A percentile compares a stretch with the other conserved stretches of the same genome.
phyloP scores from a whole-genome alignment of 2,113 vertebrate genomes.

The Hippoglossus stenolepis region DNA sequence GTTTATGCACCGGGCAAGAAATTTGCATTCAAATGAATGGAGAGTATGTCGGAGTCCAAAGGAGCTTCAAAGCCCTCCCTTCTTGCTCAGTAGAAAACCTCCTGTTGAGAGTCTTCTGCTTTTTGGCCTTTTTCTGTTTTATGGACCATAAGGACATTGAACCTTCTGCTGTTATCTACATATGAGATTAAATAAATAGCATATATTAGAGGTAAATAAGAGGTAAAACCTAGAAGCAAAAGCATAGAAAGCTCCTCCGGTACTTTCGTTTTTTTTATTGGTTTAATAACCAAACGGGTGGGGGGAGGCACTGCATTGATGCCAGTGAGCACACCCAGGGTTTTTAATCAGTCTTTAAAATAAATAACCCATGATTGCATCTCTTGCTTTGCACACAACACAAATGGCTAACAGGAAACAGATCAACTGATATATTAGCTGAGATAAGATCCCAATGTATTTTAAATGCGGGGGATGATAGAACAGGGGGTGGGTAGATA shows the following conservation, averaged over 20 bases:
- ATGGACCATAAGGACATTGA: neutral
- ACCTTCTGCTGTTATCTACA: conserved; percentile 5
- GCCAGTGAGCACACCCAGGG: neutral
- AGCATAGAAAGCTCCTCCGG: neutral
- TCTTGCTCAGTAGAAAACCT: neutral
- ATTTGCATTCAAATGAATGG: neutral
- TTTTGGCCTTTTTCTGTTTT: neutral
- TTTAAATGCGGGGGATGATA: neutral
- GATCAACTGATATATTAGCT: neutral
- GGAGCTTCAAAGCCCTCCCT: neutral
- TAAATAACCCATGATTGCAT: conserved; percentile 57
- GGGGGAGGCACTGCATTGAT: neutral
- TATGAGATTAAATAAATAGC: conserved; percentile 9
- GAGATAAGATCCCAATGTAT: neutral
- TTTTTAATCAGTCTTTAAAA: conserved; percentile 57
- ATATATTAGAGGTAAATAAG: too few species aligned
- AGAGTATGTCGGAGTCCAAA: neutral
- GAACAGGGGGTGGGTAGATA: conserved; percentile 1
- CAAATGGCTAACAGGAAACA: conserved; percentile 18
- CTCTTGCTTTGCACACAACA: conserved; percentile 23
- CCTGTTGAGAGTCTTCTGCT: too few species aligned
- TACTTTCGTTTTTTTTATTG: conserved; percentile 7
- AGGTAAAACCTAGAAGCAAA: conserved; percentile 7
- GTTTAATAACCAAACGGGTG: conserved; percentile 33
- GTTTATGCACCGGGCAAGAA: neutral